A percentile compares a stretch with the other conserved stretches of the same genome.
These are phyloP conservation scores for Amblyornis subalaris DNA, from an alignment of 2,113 vertebrate genomes.

Conservation along the genomic window DNA sequence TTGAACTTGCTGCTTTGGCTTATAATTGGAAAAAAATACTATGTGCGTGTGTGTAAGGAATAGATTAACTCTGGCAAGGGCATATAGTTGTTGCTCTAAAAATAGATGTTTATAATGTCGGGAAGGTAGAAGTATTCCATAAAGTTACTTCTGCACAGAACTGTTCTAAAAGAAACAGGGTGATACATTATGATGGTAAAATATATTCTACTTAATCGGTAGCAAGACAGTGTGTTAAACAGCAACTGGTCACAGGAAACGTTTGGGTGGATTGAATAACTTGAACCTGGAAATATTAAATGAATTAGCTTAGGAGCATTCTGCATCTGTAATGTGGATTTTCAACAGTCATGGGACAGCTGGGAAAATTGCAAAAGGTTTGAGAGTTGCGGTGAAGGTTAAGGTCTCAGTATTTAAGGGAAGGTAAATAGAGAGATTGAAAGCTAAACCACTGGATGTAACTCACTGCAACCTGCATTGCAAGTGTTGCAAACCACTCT, in stretches of 20 bases:
- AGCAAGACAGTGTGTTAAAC: not conserved
- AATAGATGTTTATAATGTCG: not conserved
- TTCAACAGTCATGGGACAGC: not conserved
- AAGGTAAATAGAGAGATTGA: not conserved
- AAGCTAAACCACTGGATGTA: rapidly evolving
- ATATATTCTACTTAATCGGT: not conserved
- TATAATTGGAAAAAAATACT: not conserved
- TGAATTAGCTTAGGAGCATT: not conserved
- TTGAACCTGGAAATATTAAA: not conserved
- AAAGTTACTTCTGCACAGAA: not conserved
- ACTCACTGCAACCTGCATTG: rapidly evolving
- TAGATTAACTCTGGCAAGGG: not conserved
- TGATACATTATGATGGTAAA: not conserved
- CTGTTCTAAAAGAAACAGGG: not conserved
- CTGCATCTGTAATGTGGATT: not conserved
- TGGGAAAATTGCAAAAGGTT: not conserved
- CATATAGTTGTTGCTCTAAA: not conserved
- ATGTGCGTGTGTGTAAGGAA: not conserved
- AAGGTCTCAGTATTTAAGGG: not conserved
- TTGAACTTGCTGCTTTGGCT: not conserved
- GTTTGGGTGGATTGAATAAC: not conserved
- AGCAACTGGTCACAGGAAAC: not conserved
- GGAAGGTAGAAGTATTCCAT: not conserved
- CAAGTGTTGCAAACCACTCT: not conserved
- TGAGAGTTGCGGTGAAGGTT: not conserved